Evolutionary conservation across 2,113 vertebrate genomes (phyloP).

Genomic region (Trogon melanurus): DNA sequence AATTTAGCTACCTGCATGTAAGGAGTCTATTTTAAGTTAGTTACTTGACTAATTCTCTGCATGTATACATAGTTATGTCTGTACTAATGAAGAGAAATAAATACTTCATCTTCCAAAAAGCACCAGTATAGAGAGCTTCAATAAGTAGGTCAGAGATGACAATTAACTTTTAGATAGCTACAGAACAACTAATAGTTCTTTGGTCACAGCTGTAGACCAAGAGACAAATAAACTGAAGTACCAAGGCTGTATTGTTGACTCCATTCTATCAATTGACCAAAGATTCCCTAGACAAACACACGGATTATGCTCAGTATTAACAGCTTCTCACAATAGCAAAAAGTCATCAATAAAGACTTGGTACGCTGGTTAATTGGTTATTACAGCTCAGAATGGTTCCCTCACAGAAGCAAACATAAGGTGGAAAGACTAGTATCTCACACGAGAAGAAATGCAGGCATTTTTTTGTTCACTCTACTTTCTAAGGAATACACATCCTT

Average conservation of each 20-base stretch:
- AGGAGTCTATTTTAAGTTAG: background rate
- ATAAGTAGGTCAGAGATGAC: background rate
- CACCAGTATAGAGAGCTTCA: background rate
- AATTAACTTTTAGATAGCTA: background rate
- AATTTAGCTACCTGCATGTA: background rate
- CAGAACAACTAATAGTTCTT: background rate
- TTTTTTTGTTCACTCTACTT: background rate
- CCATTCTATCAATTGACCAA: background rate
- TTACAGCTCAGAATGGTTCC: background rate
- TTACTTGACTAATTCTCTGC: background rate
- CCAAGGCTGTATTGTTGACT: background rate
- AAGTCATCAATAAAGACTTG: background rate
- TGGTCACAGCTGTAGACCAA: background rate
- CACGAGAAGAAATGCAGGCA: background rate
- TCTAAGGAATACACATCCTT: constrained; percentile 22
- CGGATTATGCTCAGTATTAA: background rate
- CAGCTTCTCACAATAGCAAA: background rate
- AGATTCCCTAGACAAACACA: background rate
- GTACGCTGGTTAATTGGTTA: background rate
- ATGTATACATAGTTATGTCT: background rate
- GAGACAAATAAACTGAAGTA: background rate
- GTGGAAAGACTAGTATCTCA: background rate
- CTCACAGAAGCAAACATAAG: background rate
- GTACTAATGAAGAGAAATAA: background rate
- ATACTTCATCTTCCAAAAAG: background rate